phyloP scores from a whole-genome alignment of 1,140 invertebrate genomes.

The Drosophila sproati region DNA sequence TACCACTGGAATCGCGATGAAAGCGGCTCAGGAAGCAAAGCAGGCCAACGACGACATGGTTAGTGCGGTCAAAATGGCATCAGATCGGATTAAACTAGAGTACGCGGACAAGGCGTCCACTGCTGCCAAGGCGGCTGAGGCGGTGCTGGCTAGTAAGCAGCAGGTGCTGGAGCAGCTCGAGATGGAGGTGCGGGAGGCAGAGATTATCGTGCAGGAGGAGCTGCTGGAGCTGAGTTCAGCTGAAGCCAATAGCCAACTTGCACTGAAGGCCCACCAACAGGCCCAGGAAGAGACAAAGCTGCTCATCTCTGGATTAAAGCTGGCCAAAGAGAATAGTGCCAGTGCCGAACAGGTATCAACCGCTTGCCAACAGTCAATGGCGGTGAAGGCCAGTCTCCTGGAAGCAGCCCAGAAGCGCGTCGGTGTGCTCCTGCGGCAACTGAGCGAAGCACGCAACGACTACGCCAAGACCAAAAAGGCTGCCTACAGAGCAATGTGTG shows the following conservation, averaged over 20 bases:
- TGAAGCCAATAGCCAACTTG: conserved; percentile 45
- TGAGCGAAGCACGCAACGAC: conserved; percentile 49
- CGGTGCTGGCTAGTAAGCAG: conserved; percentile 44
- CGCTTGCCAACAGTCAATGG: conserved; percentile 48
- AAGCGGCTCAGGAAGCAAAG: conserved; percentile 63
- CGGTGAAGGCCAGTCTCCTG: conserved; percentile 38
- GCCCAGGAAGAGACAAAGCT: conserved; percentile 40
- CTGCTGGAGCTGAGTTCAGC: conserved; percentile 31
- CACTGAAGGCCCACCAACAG: conserved; percentile 34
- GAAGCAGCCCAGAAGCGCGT: conserved; percentile 62
- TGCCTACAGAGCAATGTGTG: conserved; percentile 40
- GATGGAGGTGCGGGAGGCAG: conserved; percentile 60
- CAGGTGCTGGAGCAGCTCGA: conserved; percentile 65
- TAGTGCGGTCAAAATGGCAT: conserved; percentile 45
- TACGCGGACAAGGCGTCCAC: conserved; percentile 61
- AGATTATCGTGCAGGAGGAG: conserved; percentile 58
- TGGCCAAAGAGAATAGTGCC: conserved; percentile 37
- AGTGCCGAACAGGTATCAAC: conserved; percentile 37
- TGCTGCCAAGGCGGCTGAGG: conserved; percentile 63
- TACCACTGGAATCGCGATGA: conserved; percentile 42
- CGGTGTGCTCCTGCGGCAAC: conserved; percentile 35
- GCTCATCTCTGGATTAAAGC: conserved; percentile 5
- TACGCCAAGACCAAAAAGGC: conserved; percentile 55
- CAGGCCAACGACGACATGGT: conserved; percentile 70
- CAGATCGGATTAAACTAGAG: conserved; percentile 59